These are phyloP conservation scores for Melanaphis sacchari DNA, from an alignment of 1,140 invertebrate genomes.

Conservation along the genomic window DNA sequence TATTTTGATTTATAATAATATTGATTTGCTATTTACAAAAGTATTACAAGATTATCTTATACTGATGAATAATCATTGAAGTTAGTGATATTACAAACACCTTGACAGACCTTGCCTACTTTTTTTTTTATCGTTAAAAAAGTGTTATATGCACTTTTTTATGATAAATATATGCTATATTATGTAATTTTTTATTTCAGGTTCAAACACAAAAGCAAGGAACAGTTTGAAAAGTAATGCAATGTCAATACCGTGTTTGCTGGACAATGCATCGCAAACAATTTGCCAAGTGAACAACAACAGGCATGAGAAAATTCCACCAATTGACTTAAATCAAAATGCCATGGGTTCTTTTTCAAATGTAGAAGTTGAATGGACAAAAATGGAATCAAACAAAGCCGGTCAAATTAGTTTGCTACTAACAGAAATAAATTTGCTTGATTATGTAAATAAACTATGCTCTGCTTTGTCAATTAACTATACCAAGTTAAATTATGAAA, in stretches of 20 bases:
- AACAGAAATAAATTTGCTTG: constrained; percentile 74
- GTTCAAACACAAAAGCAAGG: neutral
- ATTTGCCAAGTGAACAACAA: neutral
- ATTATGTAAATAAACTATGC: constrained; percentile 78
- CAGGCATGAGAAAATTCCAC: neutral
- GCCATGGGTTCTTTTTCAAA: neutral
- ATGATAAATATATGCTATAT: neutral
- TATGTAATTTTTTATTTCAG: neutral
- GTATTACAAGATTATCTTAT: neutral
- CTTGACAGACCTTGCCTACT: neutral
- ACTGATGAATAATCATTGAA: neutral
- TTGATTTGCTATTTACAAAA: neutral
- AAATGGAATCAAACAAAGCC: constrained; percentile 28
- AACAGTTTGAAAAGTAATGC: neutral
- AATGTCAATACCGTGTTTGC: neutral
- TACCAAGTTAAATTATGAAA: constrained; percentile 69
- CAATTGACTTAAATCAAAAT: neutral
- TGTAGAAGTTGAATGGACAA: neutral
- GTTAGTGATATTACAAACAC: neutral
- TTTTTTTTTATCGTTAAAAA: neutral
- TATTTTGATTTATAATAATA: neutral
- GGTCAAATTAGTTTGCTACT: constrained; percentile 60
- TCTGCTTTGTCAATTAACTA: constrained; percentile 71
- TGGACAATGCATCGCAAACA: neutral
- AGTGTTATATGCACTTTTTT: neutral